phyloP scores from a whole-genome alignment of 2,113 vertebrate genomes.

The Parotia lawesii region DNA sequence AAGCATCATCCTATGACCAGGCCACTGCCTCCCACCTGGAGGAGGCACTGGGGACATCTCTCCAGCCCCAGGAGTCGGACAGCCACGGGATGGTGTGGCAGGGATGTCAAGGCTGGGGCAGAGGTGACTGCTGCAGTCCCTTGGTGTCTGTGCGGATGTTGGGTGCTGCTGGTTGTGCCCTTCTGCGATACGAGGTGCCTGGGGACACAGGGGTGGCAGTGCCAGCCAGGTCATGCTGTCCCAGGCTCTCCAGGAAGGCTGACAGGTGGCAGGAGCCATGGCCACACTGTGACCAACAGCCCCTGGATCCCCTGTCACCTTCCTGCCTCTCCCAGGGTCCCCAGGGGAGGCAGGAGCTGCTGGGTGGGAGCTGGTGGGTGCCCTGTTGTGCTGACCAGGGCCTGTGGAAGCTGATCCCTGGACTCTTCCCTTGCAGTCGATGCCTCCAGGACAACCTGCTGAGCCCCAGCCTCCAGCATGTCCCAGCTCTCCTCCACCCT shows the following conservation, averaged over 20 bases:
- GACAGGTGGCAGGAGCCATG: not conserved
- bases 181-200: not conserved
- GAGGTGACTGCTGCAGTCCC: not conserved
- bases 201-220: not conserved
- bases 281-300: not conserved
- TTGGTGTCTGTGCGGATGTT: not conserved
- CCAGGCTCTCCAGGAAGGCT: not conserved
- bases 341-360: not conserved
- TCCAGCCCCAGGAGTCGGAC: not conserved
- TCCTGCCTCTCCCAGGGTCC: not conserved
- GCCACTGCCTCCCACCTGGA: not conserved
- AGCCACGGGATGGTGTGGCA: accelerated
- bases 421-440: conserved; percentile 78
- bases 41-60: not conserved
- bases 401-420: not conserved
- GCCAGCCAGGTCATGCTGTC: not conserved
- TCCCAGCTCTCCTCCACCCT: conserved; percentile 93
- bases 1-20: not conserved
- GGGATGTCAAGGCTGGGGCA: not conserved
- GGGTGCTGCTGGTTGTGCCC: not conserved
- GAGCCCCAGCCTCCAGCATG: conserved; percentile 81
- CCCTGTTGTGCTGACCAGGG: accelerated
- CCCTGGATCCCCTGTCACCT: not conserved
- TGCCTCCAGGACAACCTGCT: conserved; percentile 77
- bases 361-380: not conserved